Evolutionary conservation across 2,113 vertebrate species (phyloP).

Genomic region (Menidia beryllina): DNA sequence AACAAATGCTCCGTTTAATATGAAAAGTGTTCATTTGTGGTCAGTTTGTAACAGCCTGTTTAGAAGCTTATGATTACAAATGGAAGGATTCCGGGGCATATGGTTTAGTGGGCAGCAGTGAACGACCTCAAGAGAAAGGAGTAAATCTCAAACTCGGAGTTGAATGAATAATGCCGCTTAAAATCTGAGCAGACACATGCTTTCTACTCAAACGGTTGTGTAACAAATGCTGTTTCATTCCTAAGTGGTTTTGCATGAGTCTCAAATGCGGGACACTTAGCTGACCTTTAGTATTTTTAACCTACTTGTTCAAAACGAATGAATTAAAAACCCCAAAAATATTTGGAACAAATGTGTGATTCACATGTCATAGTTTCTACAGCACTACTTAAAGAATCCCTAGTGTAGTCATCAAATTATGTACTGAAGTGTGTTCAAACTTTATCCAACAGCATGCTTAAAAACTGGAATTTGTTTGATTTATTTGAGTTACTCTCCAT

Average conservation of each 20-base stretch:
- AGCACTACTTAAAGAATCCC: neutral
- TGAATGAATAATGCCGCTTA: neutral
- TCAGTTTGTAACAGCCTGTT: constrained; percentile 47
- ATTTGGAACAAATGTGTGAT: neutral
- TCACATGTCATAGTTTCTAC: neutral
- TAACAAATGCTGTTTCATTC: neutral
- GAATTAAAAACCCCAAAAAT: neutral
- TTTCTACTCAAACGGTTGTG: neutral
- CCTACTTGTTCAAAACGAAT: neutral
- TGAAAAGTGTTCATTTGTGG: constrained; percentile 65
- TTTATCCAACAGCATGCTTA: neutral
- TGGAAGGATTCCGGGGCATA: constrained; percentile 35
- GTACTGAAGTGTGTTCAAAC: neutral
- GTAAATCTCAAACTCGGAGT: constrained; percentile 2
- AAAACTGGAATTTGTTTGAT: neutral
- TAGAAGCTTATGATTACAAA: constrained; percentile 67
- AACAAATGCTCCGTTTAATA: constrained; percentile 68
- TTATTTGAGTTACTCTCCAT: no score
- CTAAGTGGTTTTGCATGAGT: neutral
- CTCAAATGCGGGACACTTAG: neutral
- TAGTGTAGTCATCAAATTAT: neutral
- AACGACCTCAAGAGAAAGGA: neutral
- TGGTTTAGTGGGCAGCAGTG: constrained; percentile 20
- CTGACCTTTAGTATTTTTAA: neutral
- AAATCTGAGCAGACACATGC: constrained; percentile 13